phyloP scores from a whole-genome alignment of 1,140 invertebrate species.

The Drosophila varians region DNA sequence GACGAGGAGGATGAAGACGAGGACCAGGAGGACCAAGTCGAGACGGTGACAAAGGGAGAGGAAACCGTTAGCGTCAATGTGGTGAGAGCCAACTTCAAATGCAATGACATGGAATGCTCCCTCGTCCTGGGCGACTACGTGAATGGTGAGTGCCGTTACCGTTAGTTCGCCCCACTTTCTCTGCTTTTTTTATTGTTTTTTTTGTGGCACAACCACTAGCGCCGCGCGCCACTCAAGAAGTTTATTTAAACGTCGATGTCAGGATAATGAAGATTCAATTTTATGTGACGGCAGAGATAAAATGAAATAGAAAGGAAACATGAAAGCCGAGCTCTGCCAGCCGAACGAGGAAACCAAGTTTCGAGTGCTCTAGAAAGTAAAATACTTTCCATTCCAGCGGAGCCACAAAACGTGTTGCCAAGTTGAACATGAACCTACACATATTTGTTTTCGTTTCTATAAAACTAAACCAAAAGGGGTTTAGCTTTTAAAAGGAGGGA shows the following conservation, averaged over 20 bases:
- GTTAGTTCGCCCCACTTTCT: neutral
- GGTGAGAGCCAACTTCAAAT: constrained; percentile 60
- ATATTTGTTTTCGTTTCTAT: too few species aligned
- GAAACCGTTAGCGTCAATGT: constrained; percentile 43
- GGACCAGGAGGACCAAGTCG: neutral
- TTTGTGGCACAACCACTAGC: neutral
- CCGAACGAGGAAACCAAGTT: neutral
- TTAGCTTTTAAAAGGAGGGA: too few species aligned
- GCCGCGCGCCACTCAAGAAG: constrained; percentile 8
- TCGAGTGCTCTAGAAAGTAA: neutral
- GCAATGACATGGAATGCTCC: constrained; percentile 65
- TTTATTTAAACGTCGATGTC: constrained; percentile 23
- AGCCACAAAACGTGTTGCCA: neutral
- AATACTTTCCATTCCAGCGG: neutral
- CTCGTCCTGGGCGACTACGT: constrained; percentile 58
- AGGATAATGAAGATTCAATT: constrained; percentile 44
- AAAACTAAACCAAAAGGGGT: too few species aligned
- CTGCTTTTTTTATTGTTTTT: neutral
- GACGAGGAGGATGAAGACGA: neutral
- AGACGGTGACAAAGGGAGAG: constrained; percentile 19
- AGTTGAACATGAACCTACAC: too few species aligned
- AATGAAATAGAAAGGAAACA: constrained; percentile 16
- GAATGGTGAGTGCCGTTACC: constrained; percentile 49
- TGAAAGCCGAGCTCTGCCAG: neutral
- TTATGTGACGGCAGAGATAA: constrained; percentile 24